Base-by-base conservation (phyloP, 53 echinoderm and acorn worm genomes). In the Echinarachnius parma region DNA sequence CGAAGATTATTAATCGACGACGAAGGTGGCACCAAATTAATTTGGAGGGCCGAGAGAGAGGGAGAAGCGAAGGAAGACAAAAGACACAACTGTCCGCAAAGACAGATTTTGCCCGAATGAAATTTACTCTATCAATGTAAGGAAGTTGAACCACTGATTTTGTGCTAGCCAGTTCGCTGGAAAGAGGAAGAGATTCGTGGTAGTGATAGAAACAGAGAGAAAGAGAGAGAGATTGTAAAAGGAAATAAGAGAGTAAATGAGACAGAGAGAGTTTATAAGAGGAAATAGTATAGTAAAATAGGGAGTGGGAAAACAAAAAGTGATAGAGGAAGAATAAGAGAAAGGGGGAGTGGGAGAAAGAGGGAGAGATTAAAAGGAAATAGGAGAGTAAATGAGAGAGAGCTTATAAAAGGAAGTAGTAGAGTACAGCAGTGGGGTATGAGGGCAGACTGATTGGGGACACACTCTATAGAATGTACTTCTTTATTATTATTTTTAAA, bases 71-170 rank as follows among this genome's bases (percentile, higher is more conserved):
- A 19, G 33, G 61, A 20, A 34, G 19, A 9, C 21, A 3, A 4
- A 5, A n/a, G 34, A 60, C 62, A 62, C 62, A 62, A 62, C 62
- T 21, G 25, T 39, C 62, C 62, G 25, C 21, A 39, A 37, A 37
- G 62, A 44, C 62, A 23, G 62, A 24, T 37, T 34, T 22, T 10
- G 27, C 15, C 62, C 21, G 34, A 62, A 25, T 62, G 62, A 62
- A 35, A 25, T 16, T 26, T 2, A 37, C 10, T 11, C 2, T 14
- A 10, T 9, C 24, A 24, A 15, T 37, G 25, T 42, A 37, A 62
- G 62, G 62, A 62, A 62, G 39, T 32, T 16, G 19, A 19, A 9
- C 34, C 7, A 33, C 21, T 3, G 61, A 16, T n/a, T n/a, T 39
- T 39, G 42, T 39, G 7, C 13, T 39, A 39, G 13, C 7, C 31